Evolutionary conservation across 2,888 invertebrate genomes (phyloP).

Genomic region (Exocentrus adspersus): DNA sequence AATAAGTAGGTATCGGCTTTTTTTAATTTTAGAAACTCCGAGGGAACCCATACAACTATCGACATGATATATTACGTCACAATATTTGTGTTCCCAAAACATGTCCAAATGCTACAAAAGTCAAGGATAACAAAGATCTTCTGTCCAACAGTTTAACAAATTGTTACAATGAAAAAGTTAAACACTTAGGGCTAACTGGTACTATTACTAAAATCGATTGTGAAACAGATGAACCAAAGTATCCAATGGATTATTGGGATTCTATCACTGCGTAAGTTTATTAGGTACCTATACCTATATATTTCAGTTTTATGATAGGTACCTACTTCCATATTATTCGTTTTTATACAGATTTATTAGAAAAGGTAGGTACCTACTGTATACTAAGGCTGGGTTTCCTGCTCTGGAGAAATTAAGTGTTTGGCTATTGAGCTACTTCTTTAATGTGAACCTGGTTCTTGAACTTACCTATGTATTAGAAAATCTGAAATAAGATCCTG

Average conservation of each 20-base stretch:
- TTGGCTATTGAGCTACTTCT: no score
- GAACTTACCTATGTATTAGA: no score
- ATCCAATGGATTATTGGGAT: constrained; percentile 29
- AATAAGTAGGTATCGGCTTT: no score
- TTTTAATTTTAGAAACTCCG: constrained; percentile 46
- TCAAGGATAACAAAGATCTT: background rate
- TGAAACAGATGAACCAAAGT: constrained; percentile 22
- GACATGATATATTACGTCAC: constrained; percentile 50
- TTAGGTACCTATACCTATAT: constrained; percentile 18
- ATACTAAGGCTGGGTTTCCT: no score
- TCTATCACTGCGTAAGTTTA: constrained; percentile 27
- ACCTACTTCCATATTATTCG: no score
- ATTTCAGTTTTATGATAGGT: no score
- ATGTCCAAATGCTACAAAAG: constrained; percentile 41
- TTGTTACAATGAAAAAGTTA: constrained; percentile 42
- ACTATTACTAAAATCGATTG: constrained; percentile 28
- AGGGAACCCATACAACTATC: constrained; percentile 43
- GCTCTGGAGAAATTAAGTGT: no score
- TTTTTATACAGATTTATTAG: no score
- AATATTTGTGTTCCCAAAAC: constrained; percentile 50
- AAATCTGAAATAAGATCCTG: no score
- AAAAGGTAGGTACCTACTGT: no score
- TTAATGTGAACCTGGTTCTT: no score
- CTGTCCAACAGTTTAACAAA: constrained; percentile 29
- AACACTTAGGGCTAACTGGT: constrained; percentile 24